Base-by-base conservation (phyloP, 2,797 vertebrate genomes). In the Coendou prehensilis region DNA sequence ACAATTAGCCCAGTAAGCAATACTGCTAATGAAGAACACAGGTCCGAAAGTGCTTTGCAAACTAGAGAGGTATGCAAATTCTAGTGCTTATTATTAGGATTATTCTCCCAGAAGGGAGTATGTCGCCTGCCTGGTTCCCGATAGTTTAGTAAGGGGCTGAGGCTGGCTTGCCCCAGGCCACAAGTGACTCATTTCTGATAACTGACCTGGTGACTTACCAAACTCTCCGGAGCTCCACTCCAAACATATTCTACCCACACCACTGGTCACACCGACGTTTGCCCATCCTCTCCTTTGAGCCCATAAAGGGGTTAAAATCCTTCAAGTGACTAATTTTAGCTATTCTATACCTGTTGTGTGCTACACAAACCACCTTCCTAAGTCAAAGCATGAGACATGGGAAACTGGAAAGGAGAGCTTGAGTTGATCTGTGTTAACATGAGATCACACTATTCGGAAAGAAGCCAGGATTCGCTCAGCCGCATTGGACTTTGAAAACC, bases 51-150 rank as follows among this genome's bases (percentile, higher is more conserved):
- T 71, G 22, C 54, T 88, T 79, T 93, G 61, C 23, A 89, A 96
- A 88, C 59, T 37, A 82, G 85, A 80, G 22, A 17, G 54, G n/a
- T 71, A 96, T 96, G 97, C 93, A 98, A 97, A 97, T 97, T 94
- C 88, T 95, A 20, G n/a, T 64, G 78, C 78, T 61, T 59, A 14
- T 95, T 96, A 91, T 95, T 89, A 95, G 79, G 93, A 92, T 86
- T 82, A 9, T 93, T 86, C 78, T 96, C 73, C 64, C 76, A 6
- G 33, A 22, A 82, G 94, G 67, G 23, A 79, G 17, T 54, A 63
- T 33, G 75, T 85, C 45, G 37, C 18, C 6, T 47, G 64, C 22
- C 23, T 33, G 56, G 54, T 96, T 97, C 97, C 93, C 8, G 76
- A 95, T 30, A 95, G 87, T 79, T 92, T 6, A 78, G 33, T 1